Evolutionary conservation across 2,797 vertebrate genomes (phyloP).

Genomic region (Meda fulgida): DNA sequence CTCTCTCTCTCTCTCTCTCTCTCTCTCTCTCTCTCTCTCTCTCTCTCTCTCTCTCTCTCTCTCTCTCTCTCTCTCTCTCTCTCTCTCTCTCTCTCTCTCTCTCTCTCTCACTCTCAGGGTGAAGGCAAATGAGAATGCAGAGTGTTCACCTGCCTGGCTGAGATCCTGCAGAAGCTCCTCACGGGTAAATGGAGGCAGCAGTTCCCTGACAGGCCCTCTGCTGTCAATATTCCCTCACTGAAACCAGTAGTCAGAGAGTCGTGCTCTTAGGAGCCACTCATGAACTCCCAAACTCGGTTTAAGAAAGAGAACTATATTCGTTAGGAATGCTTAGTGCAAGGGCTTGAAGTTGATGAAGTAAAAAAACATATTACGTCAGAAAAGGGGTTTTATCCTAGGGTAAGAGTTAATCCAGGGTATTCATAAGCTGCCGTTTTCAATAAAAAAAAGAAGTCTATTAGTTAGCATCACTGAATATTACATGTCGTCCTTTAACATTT

Average conservation of each 20-base stretch:
- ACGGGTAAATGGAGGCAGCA: constrained; percentile 20
- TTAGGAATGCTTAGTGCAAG: background rate
- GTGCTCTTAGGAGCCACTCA: background rate
- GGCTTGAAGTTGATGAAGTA: background rate
- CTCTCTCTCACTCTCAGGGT: background rate
- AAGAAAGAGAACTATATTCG: background rate
- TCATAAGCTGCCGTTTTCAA: background rate
- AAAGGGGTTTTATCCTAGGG: background rate
- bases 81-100: no score
- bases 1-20: background rate
- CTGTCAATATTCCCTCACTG: constrained; percentile 23
- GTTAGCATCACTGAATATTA: background rate
- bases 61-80: constrained; percentile 1
- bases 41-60: background rate
- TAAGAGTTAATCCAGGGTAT: background rate
- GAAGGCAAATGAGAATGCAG: constrained; percentile 34
- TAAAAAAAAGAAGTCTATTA: background rate
- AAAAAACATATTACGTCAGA: background rate
- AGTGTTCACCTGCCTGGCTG: constrained; percentile 16
- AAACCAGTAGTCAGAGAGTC: constrained; percentile 15
- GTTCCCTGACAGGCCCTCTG: constrained; percentile 14
- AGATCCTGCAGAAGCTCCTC: constrained; percentile 13
- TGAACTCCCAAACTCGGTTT: background rate
- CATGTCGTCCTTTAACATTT: background rate
- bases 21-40: background rate